Conservation (phyloP, 2,888 invertebrate species). For the Congeria kusceri region DNA sequence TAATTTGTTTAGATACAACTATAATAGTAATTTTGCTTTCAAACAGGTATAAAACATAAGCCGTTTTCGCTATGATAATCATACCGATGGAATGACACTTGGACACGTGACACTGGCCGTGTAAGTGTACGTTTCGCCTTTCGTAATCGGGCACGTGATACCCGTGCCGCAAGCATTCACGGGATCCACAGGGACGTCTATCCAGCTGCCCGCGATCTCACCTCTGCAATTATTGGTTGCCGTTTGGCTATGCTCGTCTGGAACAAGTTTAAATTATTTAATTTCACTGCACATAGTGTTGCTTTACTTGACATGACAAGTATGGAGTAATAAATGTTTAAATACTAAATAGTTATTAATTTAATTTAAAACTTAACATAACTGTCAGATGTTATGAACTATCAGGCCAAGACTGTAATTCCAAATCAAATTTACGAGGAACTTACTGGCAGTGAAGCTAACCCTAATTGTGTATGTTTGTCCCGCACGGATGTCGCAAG, state of each 20-base stretch:
- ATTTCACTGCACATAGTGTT: too few relatives aligned
- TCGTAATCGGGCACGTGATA: neutral
- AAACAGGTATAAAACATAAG: too few relatives aligned
- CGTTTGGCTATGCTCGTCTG: neutral
- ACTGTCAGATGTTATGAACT: too few relatives aligned
- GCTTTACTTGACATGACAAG: too few relatives aligned
- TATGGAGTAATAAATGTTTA: too few relatives aligned
- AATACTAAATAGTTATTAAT: too few relatives aligned
- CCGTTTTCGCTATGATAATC: too few relatives aligned
- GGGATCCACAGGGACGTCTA: neutral
- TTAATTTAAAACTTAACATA: too few relatives aligned
- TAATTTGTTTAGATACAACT: too few relatives aligned
- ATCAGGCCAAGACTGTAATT: too few relatives aligned
- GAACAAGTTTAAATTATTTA: neutral
- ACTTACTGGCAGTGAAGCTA: neutral
- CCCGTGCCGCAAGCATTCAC: conserved; percentile 7
- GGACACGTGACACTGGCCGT: conserved; percentile 9
- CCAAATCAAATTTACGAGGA: neutral
- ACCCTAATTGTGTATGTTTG: neutral
- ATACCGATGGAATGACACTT: too few relatives aligned
- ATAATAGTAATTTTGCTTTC: too few relatives aligned
- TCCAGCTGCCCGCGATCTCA: neutral
- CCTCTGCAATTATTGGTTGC: neutral
- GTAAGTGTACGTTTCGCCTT: neutral
- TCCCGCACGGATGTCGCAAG: neutral